A percentile compares a stretch with the other conserved stretches of the same genome.
These are phyloP conservation scores for Arvicanthis niloticus DNA, from an alignment of 2,113 vertebrate genomes.

Conservation along the genomic window DNA sequence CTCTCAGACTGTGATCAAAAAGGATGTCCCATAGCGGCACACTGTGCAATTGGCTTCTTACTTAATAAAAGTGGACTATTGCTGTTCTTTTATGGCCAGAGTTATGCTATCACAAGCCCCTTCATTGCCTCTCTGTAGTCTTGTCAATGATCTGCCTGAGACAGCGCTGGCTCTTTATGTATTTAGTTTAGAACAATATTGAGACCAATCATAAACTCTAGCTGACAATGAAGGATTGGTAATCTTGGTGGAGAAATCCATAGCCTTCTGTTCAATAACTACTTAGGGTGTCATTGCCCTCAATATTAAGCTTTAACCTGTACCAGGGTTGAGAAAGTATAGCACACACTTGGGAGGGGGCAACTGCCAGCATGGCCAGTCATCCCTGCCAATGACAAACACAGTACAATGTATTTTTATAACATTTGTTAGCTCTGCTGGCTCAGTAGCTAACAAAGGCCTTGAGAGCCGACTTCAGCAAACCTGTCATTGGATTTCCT, in stretches of 20 bases:
- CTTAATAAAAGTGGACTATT: conserved; percentile 23
- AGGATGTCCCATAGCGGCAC: neutral
- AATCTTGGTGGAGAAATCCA: conserved; percentile 1
- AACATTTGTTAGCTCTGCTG: neutral
- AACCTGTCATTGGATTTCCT: conserved; percentile 28
- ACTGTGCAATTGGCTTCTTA: conserved; percentile 26
- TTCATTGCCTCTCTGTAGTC: conserved; percentile 11
- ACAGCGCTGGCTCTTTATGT: conserved; percentile 38
- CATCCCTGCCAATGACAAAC: neutral
- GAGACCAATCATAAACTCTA: conserved; percentile 57
- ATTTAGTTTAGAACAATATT: conserved; percentile 40
- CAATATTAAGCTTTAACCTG: conserved; percentile 13
- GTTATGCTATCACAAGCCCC: neutral
- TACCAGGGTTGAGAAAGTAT: neutral
- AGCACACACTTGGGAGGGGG: neutral
- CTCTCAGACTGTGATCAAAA: conserved; percentile 29
- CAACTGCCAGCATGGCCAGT: neutral
- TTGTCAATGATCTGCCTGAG: conserved; percentile 57
- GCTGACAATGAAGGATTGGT: conserved; percentile 9
- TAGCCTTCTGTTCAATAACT: conserved; percentile 56
- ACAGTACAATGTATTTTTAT: neutral
- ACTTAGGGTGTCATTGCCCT: neutral
- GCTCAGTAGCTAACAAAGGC: neutral
- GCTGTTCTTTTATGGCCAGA: conserved; percentile 38
- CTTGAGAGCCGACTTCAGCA: neutral